Base-by-base conservation (phyloP, 2,797 vertebrate genomes). In the Hylomyscus alleni region DNA sequence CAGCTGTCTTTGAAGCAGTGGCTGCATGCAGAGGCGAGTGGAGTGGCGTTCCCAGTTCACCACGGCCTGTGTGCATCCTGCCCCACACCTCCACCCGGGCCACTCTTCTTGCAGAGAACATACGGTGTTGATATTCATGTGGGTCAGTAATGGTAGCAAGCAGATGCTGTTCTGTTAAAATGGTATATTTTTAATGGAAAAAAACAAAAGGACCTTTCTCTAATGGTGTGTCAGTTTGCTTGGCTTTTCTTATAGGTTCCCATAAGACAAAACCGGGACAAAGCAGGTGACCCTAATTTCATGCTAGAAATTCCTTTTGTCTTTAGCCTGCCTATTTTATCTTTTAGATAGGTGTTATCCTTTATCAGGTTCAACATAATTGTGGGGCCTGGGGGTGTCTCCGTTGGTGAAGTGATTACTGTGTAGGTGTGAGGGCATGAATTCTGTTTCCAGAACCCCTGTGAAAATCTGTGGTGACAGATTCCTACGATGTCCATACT, bases 201-300 rank as follows among this genome's bases (percentile, higher is more conserved):
- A 78, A n/a, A 10, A 89, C 67, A 13, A 44, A 83, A 19, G 50
- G 82, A 3, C 40, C 8, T 54, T 54, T 58, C 34, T 72, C 19
- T 56, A 17, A 47, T 22, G 17, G 14, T 52, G 15, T 77, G 90
- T 47, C 11, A 0, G 29, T 54, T 94, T 78, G n/a, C 29, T 37
- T 26, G 40, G 19, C 22, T 67, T 77, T 81, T 62, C 80, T n/a
- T 40, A 52, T 52, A 40, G 78, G 15, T 17, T 82, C 58, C 24
- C 0, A 0, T 73, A 24, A n/a, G 80, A 62, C 9, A 22, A 13
- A 60, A 58, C 47, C 8, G 1, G 4, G 44, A 44, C n/a, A 31
- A 4, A 1, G 29, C 31, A n/a, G 65, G 19, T 22, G 9, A 10
- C 29, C 44, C 47, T n/a, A 73, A 26, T n/a, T 58, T 75, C 19